Evolutionary conservation across 2,113 vertebrate species (phyloP), one percentile per base, ranked within the genome.

Genomic region (Chlamydotis undulata): DNA sequence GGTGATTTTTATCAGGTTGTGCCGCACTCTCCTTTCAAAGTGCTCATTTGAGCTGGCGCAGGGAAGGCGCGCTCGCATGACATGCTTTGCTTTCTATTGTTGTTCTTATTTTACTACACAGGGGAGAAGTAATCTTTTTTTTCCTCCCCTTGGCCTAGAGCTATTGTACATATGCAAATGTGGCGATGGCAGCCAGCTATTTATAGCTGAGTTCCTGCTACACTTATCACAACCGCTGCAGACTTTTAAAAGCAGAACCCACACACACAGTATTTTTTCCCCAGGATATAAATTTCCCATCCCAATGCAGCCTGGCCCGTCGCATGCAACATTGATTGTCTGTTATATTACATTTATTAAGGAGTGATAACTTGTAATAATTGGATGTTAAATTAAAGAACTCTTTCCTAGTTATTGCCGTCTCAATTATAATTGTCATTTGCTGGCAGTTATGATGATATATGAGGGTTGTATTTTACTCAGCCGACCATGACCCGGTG

Each of bases 381-480:
- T 99, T 99, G 99, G 99, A 99, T 99, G 99, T 99, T 99, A 99
- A 99, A 99, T 99, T 99, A 99, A 99, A 99, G 98, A 98, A 98
- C 99, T 99, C 99, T 99, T 98, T 98, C 98, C 98, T 98, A 98
- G 98, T 99, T 99, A 99, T 99, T 99, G 99, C 99, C 98, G 97
- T 99, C 99, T 99, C 99, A 99, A 99, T 99, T 99, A 99, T 99
- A 99, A 99, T 99, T 99, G 99, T 99, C 99, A 99, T 98, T 98
- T 98, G 98, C 98, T 99, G 99, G 99, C 99, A 99, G 98, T 99
- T 99, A 99, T 98, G 98, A 99, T 99, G 99, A 99, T 99, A 98
- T 99, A 99, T 99, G 99, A 99, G 99, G 99, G 98, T 98, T 99
- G 99, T 99, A 99, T 99, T 99, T 99, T 99, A 99, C 96, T 98